Base-by-base conservation (phyloP, 2,888 invertebrate species). In the Himalopsyche kuldschensis region DNA sequence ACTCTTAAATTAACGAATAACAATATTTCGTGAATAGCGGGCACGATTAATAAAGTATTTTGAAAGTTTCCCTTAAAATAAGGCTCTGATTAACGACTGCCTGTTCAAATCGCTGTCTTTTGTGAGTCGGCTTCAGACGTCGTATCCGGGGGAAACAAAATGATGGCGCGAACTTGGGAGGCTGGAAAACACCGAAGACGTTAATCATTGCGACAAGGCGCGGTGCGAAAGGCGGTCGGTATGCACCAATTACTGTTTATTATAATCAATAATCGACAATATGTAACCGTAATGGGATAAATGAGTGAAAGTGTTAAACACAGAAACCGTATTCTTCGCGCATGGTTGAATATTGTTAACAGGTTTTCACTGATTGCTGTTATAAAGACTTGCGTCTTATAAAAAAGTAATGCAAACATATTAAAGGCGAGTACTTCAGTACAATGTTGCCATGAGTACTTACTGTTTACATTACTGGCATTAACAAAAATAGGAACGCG, bases 291-390 rank as follows among this genome's bases (percentile, higher is more conserved):
- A 78, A 78, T 78, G 78, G 46, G 78, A 78, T 78, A 78, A 78
- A 78, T 78, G 78, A 47, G 78, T 30, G 78, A 78, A 78, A 78
- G 78, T 78, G 78, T 78, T 78, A 78, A 78, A 47, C 31, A 27
- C 78, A 78, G 46, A 46, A 20, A 78, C 24, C 47, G 78, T 30
- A 76, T 32, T 76, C 76, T 35, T 24, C 20, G 76, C 35, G 76
- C 31, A 32, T 41, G 76, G 41, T n/a, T 41, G 76, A 69, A 27
- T 69, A 27, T 30, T 27, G 69, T 69, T 69, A 30, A 69, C 69
- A 27, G 20, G 27, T 15, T 69, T 69, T 69, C 69, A 15, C 69
- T 69, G 69, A 30, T 69, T 11, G 30, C 69, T 69, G 69, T 69
- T 11, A 15, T 55, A 55, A 24, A 2, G 15, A 41, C 41, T 41